Conservation (phyloP, 2,113 vertebrate genomes). For the Lophochroa leadbeateri region DNA sequence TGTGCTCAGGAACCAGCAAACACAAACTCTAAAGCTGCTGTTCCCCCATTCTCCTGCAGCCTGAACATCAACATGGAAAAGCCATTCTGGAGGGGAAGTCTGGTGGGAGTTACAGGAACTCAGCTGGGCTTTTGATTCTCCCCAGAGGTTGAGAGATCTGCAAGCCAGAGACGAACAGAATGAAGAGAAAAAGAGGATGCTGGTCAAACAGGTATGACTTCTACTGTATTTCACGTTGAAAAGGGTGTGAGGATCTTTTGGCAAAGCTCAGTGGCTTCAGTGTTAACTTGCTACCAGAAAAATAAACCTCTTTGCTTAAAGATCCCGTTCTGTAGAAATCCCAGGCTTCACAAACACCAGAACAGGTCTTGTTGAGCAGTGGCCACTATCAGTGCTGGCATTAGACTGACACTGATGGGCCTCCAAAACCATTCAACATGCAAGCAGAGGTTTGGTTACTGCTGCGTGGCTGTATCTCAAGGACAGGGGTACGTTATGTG, state of each 20-base stretch:
- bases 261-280: not conserved
- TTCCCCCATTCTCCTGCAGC: not conserved
- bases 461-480: not conserved
- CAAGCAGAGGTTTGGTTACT: not conserved
- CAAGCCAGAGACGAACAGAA: constrained; percentile 92
- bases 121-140: not conserved
- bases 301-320: not conserved
- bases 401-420: not conserved
- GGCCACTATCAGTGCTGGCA: not conserved
- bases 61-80: constrained; percentile 9
- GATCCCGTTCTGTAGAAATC: not conserved
- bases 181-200: constrained; percentile 93
- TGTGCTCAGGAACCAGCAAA: fast-evolving
- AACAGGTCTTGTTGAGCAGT: not conserved
- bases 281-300: not conserved
- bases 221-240: not conserved
- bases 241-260: not conserved
- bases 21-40: not conserved
- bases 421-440: fast-evolving
- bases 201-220: constrained; percentile 89
- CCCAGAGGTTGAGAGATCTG: constrained; percentile 79
- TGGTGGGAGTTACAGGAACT: constrained; percentile 43
- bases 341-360: not conserved
- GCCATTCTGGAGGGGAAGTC: constrained; percentile 37
- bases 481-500: not conserved